Evolutionary conservation across 2,113 vertebrate genomes (phyloP), one percentile per base, ranked within the genome.

Genomic region (Chloroceryle aenea): DNA sequence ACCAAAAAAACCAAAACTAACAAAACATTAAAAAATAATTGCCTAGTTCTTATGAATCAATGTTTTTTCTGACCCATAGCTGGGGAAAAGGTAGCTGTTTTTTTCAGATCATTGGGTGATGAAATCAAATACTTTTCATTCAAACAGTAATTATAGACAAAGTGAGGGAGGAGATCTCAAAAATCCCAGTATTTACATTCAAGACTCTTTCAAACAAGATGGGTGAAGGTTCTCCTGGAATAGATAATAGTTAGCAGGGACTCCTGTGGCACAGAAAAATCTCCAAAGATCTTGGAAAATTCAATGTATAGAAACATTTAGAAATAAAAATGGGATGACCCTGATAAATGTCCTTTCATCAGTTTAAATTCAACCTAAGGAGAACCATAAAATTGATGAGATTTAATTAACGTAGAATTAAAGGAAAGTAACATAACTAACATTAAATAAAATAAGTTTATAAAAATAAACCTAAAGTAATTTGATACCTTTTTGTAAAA

Each of bases 351-450:
- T 81, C 29, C 29, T 87, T 85, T 75, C 43, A 48, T 78, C 89
- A 79, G 81, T 63, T 91, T 89, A 67, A 94, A 90, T 50, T 91
- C 89, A 75, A 96, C 74, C 81, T 81, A 89, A 94, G 92, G 87
- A 68, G 93, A 94, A 95, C 47, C 87, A 72, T 95, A 94, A 89
- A 96, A 89, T 78, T 25, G 5, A 89, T 59, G 34, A 75, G 69
- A 52, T 91, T 89, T 91, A 96, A 94, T 93, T 97, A 89, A 89
- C 62, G 87, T 21, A 87, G 64, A 95, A 82, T 72, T 87, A 87
- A 91, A 87, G 30, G 56, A 63, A 85, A 62, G 71, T 63, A 78
- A 91, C 87, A 81, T 85, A 78, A 84, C 64, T 84, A 86, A 85
- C 87, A 89, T 77, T 1, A 87, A 58, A 87, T 71, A 82, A 91